phyloP scores from a whole-genome alignment of 2,888 invertebrate species.

The Campoplex nolae region DNA sequence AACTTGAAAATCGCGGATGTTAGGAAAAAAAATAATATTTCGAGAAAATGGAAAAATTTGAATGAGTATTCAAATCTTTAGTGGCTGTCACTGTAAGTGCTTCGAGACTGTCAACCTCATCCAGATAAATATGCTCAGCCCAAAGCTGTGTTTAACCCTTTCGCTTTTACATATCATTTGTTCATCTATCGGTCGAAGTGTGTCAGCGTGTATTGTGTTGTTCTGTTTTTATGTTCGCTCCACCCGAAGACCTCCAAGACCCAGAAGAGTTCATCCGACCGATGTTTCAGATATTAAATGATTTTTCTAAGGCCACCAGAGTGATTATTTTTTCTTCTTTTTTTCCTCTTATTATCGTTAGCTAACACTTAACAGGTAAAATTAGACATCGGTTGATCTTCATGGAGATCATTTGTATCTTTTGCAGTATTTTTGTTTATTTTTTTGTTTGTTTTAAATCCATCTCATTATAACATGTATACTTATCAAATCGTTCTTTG shows the following conservation, averaged over 20 bases:
- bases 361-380: conserved; percentile 78
- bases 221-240: conserved; percentile 58
- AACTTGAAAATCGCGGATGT: conserved; percentile 50
- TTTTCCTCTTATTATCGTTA: conserved; percentile 77
- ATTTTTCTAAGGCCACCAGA: conserved; percentile 84
- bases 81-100: no score
- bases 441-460: conserved; percentile 47
- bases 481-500: conserved; percentile 68
- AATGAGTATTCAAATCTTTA: no score
- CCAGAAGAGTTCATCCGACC: conserved; percentile 79
- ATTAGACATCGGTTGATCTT: conserved; percentile 70
- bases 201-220: conserved; percentile 56
- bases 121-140: conserved; percentile 71
- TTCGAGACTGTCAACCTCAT: conserved; percentile 72
- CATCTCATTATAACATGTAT: conserved; percentile 50
- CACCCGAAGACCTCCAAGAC: conserved; percentile 61
- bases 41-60: no score
- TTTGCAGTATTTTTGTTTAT: conserved; percentile 60
- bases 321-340: conserved; percentile 78
- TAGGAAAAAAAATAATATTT: not conserved
- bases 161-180: conserved; percentile 3
- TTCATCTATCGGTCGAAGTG: conserved; percentile 46
- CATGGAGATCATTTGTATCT: conserved; percentile 58
- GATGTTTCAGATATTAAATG: conserved; percentile 81
- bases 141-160: conserved; percentile 43